These are phyloP conservation scores for Heliconius sara DNA, from an alignment of 2,888 invertebrate species.

Conservation along the genomic window DNA sequence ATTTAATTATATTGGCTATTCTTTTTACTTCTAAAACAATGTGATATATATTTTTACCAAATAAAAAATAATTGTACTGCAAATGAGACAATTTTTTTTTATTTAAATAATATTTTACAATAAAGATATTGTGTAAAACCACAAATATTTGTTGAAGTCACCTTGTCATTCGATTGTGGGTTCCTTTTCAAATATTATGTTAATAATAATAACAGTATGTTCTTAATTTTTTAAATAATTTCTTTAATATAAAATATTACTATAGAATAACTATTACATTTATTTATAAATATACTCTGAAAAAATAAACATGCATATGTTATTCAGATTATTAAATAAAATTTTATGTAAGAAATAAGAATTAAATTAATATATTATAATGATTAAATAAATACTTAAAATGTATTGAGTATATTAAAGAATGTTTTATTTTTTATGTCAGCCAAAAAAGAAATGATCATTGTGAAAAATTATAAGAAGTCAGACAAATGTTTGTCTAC, in stretches of 20 bases:
- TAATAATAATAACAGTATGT: neutral
- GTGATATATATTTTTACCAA: neutral
- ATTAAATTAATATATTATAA: neutral
- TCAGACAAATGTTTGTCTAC: conserved; percentile 1
- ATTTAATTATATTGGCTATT: neutral
- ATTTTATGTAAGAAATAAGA: neutral
- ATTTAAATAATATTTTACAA: neutral
- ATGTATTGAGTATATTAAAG: neutral
- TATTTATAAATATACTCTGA: too few species aligned
- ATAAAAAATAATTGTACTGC: too few species aligned
- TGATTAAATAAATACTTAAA: neutral
- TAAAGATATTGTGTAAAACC: neutral
- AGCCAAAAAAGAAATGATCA: neutral
- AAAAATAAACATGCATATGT: neutral
- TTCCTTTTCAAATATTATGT: neutral
- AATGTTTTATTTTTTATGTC: too few species aligned
- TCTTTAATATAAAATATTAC: too few species aligned
- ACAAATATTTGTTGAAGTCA: conserved; percentile 1
- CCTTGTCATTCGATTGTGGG: neutral
- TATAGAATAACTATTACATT: too few species aligned
- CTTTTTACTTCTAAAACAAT: neutral
- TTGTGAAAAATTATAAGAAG: neutral
- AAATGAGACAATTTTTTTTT: too few species aligned
- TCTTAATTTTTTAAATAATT: too few species aligned
- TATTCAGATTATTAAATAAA: neutral